phyloP scores from a whole-genome alignment of 2,888 invertebrate species.

The Pyrrhia umbra region DNA sequence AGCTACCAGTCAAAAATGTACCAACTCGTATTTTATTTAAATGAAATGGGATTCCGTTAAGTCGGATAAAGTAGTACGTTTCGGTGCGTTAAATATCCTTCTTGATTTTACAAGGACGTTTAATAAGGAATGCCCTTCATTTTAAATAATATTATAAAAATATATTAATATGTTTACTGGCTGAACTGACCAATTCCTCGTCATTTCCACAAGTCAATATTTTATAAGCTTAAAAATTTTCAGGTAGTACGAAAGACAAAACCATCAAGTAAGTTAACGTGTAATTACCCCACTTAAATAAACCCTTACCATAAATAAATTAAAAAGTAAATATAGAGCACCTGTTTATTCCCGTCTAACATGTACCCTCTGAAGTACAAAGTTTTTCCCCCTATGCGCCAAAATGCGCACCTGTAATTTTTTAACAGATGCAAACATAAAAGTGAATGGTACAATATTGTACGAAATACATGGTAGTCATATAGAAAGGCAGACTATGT shows the following conservation, averaged over 20 bases:
- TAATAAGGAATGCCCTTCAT: too few species aligned
- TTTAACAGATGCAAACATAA: constrained; percentile 36
- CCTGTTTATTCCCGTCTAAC: constrained; percentile 17
- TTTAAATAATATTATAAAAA: too few species aligned
- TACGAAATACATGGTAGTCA: constrained; percentile 3
- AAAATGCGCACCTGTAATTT: constrained; percentile 36
- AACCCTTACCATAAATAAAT: constrained; percentile 11
- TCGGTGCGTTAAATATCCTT: background rate
- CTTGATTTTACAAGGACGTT: too few species aligned
- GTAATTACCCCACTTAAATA: background rate
- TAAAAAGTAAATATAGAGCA: constrained; percentile 24
- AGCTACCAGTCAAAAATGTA: constrained; percentile 28
- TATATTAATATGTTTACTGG: too few species aligned
- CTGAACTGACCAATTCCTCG: too few species aligned
- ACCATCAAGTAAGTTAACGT: background rate
- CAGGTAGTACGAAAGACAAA: too few species aligned
- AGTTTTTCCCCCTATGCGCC: constrained; percentile 15
- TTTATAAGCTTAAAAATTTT: too few species aligned
- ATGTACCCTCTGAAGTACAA: constrained; percentile 12
- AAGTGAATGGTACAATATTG: constrained; percentile 25
- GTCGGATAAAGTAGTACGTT: background rate
- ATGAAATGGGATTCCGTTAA: background rate
- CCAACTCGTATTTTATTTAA: background rate
- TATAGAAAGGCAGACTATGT: background rate
- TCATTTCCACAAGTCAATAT: too few species aligned